Evolutionary conservation across 1,140 invertebrate genomes (phyloP), one percentile per base, ranked within the genome.

Genomic region (Tetraneura akinire): DNA sequence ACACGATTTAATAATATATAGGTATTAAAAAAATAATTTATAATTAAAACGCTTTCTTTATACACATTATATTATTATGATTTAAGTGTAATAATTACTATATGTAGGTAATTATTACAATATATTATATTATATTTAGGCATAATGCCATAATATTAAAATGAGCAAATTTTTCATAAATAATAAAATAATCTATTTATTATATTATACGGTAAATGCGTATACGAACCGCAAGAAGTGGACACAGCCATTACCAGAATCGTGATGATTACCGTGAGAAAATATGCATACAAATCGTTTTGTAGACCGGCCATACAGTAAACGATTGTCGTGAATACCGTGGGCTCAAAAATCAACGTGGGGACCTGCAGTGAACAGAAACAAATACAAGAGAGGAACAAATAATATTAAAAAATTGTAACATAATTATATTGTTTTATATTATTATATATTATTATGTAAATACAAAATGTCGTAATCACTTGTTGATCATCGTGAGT

Each of bases 191-290:
- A 66, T 66, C n/a, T n/a, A 42, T 21, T 21, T 37, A 16, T 32
- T 14, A 26, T 47, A 42, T 13, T 60, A 80, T 45, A 21, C 37
- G 16, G 32, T 23, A 62, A 37, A 37, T 26, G 71, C 45, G 16
- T 23, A 51, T 70, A 81, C 85, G 87, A 88, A 92, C 93, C 93
- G 85, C 93, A 94, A 80, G 93, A 92, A 14, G 91, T 91, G 14
- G 93, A 91, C n/a, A 94, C 91, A 83, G 94, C 94, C 84, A 94
- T 91, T 21, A 93, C 93, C 70, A 94, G 85, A 51, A 91, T 88
- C 37, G 91, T 86, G 2, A 92, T 86, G 42, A 92, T 84, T n/a
- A 90, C 84, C 1, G 92, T 92, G 76, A 91, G 87, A 2, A 88
- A 84, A 83, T 92, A 92, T n/a, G 92, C 90, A 82, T 91, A 90